Percentiles rank a stretch among this genome's conserved stretches.
These are phyloP conservation scores for Drosophila simulans DNA, from an alignment of 1,140 invertebrate genomes.

Conservation along the genomic window DNA sequence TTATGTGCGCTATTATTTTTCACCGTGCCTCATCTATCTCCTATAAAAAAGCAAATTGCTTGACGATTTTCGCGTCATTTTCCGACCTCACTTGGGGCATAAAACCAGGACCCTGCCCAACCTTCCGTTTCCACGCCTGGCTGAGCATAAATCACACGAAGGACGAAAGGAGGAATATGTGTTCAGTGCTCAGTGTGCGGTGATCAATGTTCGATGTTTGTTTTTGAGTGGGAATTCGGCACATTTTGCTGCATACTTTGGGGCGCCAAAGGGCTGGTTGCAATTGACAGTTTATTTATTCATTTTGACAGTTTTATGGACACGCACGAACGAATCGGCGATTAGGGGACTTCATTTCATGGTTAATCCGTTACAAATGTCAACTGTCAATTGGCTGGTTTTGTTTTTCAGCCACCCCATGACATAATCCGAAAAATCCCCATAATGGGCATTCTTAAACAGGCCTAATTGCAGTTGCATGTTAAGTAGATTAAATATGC, in stretches of 20 bases:
- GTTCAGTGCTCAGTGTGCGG: not conserved
- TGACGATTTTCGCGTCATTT: conserved; percentile 57
- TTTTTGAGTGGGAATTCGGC: conserved; percentile 12
- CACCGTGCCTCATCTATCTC: conserved; percentile 2
- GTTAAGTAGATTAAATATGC: conserved; percentile 46
- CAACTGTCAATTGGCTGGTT: conserved; percentile 59
- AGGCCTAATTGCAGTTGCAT: conserved; percentile 66
- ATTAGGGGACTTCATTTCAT: conserved; percentile 64
- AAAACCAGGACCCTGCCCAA: conserved; percentile 5
- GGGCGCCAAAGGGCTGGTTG: conserved; percentile 1
- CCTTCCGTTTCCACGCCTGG: conserved; percentile 22
- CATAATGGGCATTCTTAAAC: conserved; percentile 1
- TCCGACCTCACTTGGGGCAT: conserved; percentile 16
- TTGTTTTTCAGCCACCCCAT: conserved; percentile 1
- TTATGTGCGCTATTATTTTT: conserved; percentile 21
- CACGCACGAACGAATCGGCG: conserved; percentile 53
- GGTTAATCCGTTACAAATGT: conserved; percentile 72
- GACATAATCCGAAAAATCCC: not conserved
- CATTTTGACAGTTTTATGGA: conserved; percentile 60
- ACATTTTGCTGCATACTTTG: conserved; percentile 37
- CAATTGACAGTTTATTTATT: conserved; percentile 52
- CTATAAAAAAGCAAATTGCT: conserved; percentile 43
- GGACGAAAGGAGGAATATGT: conserved; percentile 34
- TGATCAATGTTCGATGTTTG: conserved; percentile 18
- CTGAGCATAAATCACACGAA: conserved; percentile 62